These are phyloP conservation scores for Phainopepla nitens DNA, from an alignment of 2,113 vertebrate species.

Conservation along the genomic window DNA sequence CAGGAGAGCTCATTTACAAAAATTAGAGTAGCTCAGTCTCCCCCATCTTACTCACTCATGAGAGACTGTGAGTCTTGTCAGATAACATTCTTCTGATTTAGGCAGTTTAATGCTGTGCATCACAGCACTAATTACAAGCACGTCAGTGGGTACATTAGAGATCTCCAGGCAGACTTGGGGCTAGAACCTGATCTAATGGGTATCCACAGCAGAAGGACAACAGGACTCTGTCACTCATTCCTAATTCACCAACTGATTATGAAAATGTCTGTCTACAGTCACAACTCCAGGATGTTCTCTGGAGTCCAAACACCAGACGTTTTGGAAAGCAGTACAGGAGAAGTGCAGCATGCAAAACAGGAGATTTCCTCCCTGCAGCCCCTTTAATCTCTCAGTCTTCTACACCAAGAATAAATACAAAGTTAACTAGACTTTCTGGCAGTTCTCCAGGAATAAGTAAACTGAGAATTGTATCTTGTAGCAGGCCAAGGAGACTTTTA, in stretches of 20 bases:
- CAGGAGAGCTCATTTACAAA: neutral
- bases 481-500: slow-evolving; percentile 38
- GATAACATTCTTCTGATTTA: neutral
- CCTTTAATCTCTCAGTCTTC: slow-evolving; percentile 25
- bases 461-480: slow-evolving; percentile 5
- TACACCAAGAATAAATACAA: slow-evolving; percentile 25
- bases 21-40: neutral
- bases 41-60: neutral
- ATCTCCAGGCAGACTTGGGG: neutral
- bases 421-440: slow-evolving; percentile 40
- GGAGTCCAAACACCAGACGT: slow-evolving; percentile 16
- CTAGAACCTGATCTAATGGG: neutral
- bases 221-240: neutral
- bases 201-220: neutral
- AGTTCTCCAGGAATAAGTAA: slow-evolving; percentile 26
- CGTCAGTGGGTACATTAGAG: neutral
- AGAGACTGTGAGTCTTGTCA: neutral
- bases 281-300: neutral
- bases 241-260: neutral
- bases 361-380: slow-evolving; percentile 1
- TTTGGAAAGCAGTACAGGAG: neutral
- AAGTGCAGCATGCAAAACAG: neutral
- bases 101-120: neutral
- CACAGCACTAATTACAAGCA: neutral
- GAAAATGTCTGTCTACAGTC: neutral